These are phyloP conservation scores for Poeciliopsis occidentalis DNA, from an alignment of 2,113 vertebrate species.

Conservation along the genomic window DNA sequence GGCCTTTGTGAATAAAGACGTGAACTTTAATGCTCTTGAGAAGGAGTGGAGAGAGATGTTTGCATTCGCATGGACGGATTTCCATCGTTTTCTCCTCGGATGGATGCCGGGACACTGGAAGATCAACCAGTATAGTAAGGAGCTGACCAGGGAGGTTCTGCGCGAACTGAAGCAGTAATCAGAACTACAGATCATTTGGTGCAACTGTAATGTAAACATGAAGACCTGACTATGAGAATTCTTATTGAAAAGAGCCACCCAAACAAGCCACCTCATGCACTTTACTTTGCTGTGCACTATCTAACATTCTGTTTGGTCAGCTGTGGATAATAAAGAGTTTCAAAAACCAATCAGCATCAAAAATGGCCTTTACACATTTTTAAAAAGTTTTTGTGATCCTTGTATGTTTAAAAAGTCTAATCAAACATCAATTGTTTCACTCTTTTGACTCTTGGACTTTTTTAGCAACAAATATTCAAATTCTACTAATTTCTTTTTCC, in stretches of 20 bases:
- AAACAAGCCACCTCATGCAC: not conserved
- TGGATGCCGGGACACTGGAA: constrained; percentile 82
- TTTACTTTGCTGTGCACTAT: not conserved
- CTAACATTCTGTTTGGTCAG: not conserved
- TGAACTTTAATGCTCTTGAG: constrained; percentile 69
- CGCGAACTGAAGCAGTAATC: constrained; percentile 54
- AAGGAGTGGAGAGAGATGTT: constrained; percentile 80
- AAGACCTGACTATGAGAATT: not conserved
- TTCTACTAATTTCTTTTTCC: too few species aligned
- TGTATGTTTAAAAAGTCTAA: too few species aligned
- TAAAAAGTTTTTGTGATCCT: too few species aligned
- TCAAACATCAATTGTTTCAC: too few species aligned
- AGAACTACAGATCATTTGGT: not conserved
- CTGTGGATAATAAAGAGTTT: constrained; percentile 9
- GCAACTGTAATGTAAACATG: not conserved
- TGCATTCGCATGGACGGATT: constrained; percentile 80
- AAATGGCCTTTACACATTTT: too few species aligned
- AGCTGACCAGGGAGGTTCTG: constrained; percentile 72
- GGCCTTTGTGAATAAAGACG: constrained; percentile 32
- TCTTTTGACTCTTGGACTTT: too few species aligned
- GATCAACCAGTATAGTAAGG: constrained; percentile 77
- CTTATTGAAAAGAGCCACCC: not conserved
- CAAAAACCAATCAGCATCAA: not conserved
- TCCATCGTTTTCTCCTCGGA: constrained; percentile 79
- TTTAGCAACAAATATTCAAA: too few species aligned